A percentile compares a stretch with the other conserved stretches of the same genome.
Evolutionary conservation across 2,113 vertebrate genomes (phyloP).

Genomic region (Trachemys scripta): DNA sequence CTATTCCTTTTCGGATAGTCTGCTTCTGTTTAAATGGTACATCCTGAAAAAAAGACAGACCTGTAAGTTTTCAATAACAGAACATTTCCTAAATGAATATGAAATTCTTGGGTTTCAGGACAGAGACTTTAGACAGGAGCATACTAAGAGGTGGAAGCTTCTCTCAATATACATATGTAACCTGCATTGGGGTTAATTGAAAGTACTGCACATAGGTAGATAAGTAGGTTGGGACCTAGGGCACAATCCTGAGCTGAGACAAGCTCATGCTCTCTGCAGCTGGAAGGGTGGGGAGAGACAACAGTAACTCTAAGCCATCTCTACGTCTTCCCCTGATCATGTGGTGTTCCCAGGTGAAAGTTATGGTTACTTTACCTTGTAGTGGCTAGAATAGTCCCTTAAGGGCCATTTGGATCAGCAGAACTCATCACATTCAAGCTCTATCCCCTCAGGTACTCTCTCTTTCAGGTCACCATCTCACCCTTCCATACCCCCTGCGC

Average conservation of each 20-base stretch:
- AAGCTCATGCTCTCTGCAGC: background rate
- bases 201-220: background rate
- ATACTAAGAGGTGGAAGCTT: background rate
- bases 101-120: background rate
- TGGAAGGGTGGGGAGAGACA: background rate
- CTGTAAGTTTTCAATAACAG: slow-evolving; percentile 31
- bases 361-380: background rate
- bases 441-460: background rate
- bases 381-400: background rate
- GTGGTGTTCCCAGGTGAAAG: background rate
- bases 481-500: background rate
- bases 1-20: slow-evolving; percentile 30
- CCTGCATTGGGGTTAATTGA: background rate
- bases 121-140: background rate
- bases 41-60: slow-evolving; percentile 9
- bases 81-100: slow-evolving; percentile 27
- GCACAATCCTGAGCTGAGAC: background rate
- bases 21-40: slow-evolving; percentile 61
- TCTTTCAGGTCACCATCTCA: background rate
- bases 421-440: background rate
- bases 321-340: background rate
- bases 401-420: background rate
- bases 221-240: background rate
- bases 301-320: background rate
- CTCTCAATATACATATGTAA: background rate